Conservation (phyloP, 2,113 vertebrate species). For the Datnioides undecimradiatus region DNA sequence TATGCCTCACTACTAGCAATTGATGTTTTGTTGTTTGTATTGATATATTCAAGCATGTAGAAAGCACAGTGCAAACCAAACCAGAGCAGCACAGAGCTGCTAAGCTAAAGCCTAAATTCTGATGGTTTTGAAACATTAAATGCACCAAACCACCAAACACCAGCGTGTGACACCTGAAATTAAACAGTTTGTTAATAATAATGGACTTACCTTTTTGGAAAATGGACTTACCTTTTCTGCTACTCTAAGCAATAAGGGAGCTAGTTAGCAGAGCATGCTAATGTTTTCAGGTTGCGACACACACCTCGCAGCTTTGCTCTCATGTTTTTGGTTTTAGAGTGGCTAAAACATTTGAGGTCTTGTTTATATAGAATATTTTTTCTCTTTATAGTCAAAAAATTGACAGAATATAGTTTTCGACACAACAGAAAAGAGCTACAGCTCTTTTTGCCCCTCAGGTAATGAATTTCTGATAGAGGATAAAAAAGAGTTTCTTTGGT, state of each 20-base stretch:
- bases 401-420: conserved; percentile 6
- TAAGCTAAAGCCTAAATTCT: too few relatives aligned
- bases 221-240: not conserved
- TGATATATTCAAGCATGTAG: too few relatives aligned
- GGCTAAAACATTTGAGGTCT: not conserved
- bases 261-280: not conserved
- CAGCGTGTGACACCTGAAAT: too few relatives aligned
- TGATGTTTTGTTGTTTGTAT: too few relatives aligned
- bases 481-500: conserved; percentile 1
- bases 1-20: too few relatives aligned
- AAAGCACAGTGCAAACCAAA: too few relatives aligned
- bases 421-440: not conserved
- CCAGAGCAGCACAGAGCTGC: too few relatives aligned
- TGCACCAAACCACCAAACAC: too few relatives aligned
- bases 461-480: not conserved
- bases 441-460: not conserved
- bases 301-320: not conserved
- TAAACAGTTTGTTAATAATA: too few relatives aligned
- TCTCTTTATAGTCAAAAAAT: not conserved
- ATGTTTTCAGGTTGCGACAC: not conserved
- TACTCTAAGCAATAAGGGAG: not conserved
- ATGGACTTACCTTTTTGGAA: too few relatives aligned
- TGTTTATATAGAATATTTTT: conserved; percentile 17
- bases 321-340: not conserved
- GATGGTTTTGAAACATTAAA: too few relatives aligned